phyloP scores from a whole-genome alignment of 2,888 invertebrate genomes.

The Xestobium rufovillosum region DNA sequence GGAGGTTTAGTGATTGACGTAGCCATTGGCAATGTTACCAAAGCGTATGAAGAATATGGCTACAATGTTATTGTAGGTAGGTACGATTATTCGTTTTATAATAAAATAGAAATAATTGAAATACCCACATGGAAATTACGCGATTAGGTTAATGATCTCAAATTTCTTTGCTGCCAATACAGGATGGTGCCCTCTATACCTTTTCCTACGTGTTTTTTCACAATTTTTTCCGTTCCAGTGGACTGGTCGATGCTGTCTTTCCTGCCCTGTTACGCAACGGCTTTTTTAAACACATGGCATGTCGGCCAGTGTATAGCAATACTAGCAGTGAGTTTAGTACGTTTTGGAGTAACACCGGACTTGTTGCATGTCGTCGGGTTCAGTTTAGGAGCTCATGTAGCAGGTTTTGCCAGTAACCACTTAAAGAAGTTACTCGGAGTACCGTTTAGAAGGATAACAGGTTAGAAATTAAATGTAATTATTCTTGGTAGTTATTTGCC shows the following conservation, averaged over 20 bases:
- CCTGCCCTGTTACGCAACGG: constrained; percentile 50
- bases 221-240: too few species aligned
- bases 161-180: too few species aligned
- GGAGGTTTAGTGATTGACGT: constrained; percentile 39
- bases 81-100: too few species aligned
- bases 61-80: constrained; percentile 37
- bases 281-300: constrained; percentile 51
- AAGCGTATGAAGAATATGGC: constrained; percentile 33
- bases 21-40: constrained; percentile 35
- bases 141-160: too few species aligned
- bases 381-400: constrained; percentile 52
- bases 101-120: too few species aligned
- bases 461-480: constrained; percentile 25
- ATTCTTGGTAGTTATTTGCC: too few species aligned
- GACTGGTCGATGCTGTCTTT: constrained; percentile 46
- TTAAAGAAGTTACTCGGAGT: constrained; percentile 31
- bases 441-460: constrained; percentile 40
- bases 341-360: constrained; percentile 35
- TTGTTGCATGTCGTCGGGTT: constrained; percentile 51
- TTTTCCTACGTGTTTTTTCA: too few species aligned
- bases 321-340: constrained; percentile 41
- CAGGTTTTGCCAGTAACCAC: constrained; percentile 41
- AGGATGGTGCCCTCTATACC: neutral
- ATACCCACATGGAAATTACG: too few species aligned
- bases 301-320: constrained; percentile 51